phyloP scores from a whole-genome alignment of 2,888 invertebrate genomes.

The Drosophila glabriapex region DNA sequence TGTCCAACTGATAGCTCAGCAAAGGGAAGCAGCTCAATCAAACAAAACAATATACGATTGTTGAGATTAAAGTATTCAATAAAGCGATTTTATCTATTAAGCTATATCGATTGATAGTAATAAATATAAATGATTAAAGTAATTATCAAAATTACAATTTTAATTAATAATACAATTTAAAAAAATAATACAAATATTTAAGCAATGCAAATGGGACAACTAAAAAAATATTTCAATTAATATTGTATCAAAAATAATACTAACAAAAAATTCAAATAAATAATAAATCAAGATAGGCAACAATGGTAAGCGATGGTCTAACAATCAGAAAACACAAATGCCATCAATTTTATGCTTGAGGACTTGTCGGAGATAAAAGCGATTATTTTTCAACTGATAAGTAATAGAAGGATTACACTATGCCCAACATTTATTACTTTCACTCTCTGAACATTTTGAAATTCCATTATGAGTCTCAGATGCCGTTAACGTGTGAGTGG shows the following conservation, averaged over 20 bases:
- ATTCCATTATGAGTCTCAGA: background rate
- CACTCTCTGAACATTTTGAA: background rate
- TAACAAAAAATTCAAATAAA: background rate
- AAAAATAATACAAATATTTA: background rate
- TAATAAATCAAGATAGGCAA: background rate
- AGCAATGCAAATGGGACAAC: background rate
- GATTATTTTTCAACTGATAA: background rate
- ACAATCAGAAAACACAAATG: background rate
- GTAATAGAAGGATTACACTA: background rate
- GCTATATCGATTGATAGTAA: background rate
- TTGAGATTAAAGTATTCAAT: background rate
- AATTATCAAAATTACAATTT: background rate
- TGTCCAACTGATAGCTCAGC: conserved; percentile 19
- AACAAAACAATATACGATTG: conserved; percentile 1
- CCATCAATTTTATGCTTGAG: background rate
- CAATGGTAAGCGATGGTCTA: background rate
- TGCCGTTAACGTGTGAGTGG: background rate
- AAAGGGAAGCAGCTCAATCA: conserved; percentile 7
- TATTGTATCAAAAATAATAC: background rate
- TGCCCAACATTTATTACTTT: background rate
- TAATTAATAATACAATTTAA: background rate
- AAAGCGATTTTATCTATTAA: background rate
- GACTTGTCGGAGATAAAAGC: background rate
- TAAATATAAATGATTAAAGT: background rate
- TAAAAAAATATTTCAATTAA: background rate